Base-by-base conservation (phyloP, 2,797 vertebrate species). In the Podarcis siculus region DNA sequence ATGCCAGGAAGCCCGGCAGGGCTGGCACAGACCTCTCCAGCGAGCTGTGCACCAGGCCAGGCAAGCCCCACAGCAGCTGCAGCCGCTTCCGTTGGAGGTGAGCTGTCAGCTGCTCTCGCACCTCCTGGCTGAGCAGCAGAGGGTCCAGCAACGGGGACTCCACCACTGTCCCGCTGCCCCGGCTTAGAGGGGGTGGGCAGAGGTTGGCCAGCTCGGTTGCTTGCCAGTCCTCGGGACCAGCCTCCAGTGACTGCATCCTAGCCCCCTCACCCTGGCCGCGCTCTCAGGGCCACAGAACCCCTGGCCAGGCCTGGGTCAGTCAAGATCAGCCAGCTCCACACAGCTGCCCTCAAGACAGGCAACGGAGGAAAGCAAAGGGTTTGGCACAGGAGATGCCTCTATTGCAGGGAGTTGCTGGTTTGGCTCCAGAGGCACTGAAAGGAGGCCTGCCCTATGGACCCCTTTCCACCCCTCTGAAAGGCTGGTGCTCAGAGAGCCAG, bases 81-180 rank as follows among this genome's bases (percentile, higher is more conserved):
- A 39, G 82, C 30, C 82, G n/a, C 66, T 88, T 88, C 67, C 37
- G 17, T 8, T 25, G 66, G 76, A 88, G 8, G 45, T 88, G 87
- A 10, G 49, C 1, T 13, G 79, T 49, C 5, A 88, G 76, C 27
- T 32, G 32, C 32, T 71, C 82, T 10, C 21, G 39, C 7, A 15
- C 35, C 9, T 5, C 66, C 8, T 21, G 19, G 12, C 30, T 8
- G 8, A 88, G 45, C 1, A 45, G 66, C 66, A 32, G 49, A 12
- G 87, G 87, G 37, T 79, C 45, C 49, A 88, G 75, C 2, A 84
- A 37, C 0, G 82, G 55, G 0, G 75, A 61, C 45, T 61, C 87
- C 49, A 88, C 10, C 30, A 88, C 55, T 21, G 49, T 76, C 7
- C 87, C 87, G n/a, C 82, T 88, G 66, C 87, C 87, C n/a, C 87